Evolutionary conservation across 1,140 invertebrate species (phyloP).

Genomic region (Battus philenor): DNA sequence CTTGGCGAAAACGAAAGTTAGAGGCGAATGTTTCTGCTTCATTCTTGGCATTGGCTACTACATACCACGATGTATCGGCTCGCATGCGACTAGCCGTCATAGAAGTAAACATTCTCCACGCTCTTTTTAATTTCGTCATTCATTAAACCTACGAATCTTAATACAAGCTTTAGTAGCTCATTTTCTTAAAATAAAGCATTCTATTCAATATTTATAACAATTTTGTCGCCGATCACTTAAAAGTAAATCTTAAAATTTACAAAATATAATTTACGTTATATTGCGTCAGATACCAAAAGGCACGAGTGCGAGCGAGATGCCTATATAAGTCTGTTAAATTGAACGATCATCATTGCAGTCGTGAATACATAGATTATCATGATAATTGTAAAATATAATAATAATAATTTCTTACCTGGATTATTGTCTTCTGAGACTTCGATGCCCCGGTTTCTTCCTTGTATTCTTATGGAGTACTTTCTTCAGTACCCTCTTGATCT

Average conservation of each 20-base stretch:
- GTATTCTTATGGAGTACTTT: slow-evolving; percentile 14
- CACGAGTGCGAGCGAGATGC: slow-evolving; percentile 10
- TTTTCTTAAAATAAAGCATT: slow-evolving; percentile 2
- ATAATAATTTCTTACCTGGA: slow-evolving; percentile 6
- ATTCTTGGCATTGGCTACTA: slow-evolving; percentile 65
- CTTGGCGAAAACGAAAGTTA: slow-evolving; percentile 75
- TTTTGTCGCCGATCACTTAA: no score
- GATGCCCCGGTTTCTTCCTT: slow-evolving; percentile 4
- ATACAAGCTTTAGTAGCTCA: not conserved
- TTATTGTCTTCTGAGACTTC: not conserved
- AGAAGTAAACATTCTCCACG: slow-evolving; percentile 9
- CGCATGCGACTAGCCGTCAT: slow-evolving; percentile 13
- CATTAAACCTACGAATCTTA: not conserved
- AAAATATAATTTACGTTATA: not conserved
- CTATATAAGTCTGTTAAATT: not conserved
- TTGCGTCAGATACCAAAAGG: slow-evolving; percentile 5
- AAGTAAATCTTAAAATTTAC: not conserved
- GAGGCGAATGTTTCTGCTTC: slow-evolving; percentile 68
- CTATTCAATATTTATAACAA: no score
- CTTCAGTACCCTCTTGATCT: slow-evolving; percentile 27
- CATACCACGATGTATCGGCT: slow-evolving; percentile 37
- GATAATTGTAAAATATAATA: not conserved
- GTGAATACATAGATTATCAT: not conserved
- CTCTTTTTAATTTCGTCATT: not conserved
- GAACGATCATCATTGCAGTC: not conserved